Base-by-base conservation (phyloP, 2,888 invertebrate genomes). In the Scaptomyza caliginosa region DNA sequence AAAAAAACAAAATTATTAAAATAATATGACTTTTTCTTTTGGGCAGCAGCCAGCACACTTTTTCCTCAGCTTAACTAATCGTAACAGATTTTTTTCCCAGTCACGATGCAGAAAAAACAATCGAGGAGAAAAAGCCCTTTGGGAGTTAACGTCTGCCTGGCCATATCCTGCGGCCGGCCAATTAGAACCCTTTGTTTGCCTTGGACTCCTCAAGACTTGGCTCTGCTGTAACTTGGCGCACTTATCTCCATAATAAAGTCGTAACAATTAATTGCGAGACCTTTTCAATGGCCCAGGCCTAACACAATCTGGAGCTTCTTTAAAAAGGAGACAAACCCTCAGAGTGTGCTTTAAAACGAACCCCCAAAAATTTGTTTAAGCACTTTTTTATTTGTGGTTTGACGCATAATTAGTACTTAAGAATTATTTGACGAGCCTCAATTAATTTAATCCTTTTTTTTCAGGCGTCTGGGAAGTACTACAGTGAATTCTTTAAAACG, bases 201-300 rank as follows among this genome's bases (percentile, higher is more conserved):
- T 54, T 59, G 40, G 45, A 40, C 58, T 26, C 55, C 30, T 54
- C 46, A 78, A 81, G 86, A 63, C 67, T 16, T 32, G 70, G 21
- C 46, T n/a, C n/a, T 11, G 52, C 36, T 16, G 26, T 42, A 71
- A 59, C 32, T 69, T 43, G 50, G 24, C 26, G 69, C 75, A 85
- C 84, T 89, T 89, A 90, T 89, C 88, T 89, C 76, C 89, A 86
- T 88, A 89, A 90, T 86, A 83, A 88, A 89, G 86, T 84, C 89
- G 80, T 88, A 89, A 89, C 79, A 89, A 89, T 90, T 89, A 88
- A 90, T 89, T 88, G 89, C 67, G 89, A 82, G 74, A 80, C 86
- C 80, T 77, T 81, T 81, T 69, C 58, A 51, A 28, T 65, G 50
- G 51, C 50, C 51, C 43, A 16, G 26, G 54, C 30, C 59, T 52